Conservation (phyloP, 1,140 invertebrate species). For the Palaemon carinicauda region DNA sequence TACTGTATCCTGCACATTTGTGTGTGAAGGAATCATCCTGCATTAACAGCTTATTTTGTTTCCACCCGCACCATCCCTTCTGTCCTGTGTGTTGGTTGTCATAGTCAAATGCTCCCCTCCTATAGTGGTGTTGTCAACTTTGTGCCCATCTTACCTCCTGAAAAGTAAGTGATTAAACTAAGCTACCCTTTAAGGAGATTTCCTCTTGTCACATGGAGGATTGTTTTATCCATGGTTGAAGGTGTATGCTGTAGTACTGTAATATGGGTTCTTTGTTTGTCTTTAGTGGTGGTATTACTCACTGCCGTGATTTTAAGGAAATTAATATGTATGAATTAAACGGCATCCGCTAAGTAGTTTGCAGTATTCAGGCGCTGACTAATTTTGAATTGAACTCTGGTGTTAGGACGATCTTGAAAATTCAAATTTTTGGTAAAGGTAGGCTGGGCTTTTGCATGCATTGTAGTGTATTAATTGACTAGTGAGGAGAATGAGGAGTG, state of each 20-base stretch:
- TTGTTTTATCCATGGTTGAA: not conserved
- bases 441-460: too few species aligned
- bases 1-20: not conserved
- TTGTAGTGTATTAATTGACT: too few species aligned
- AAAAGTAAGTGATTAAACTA: conserved; percentile 49
- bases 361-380: too few species aligned
- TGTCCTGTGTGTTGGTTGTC: conserved; percentile 44
- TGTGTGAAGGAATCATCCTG: conserved; percentile 20
- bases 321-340: too few species aligned
- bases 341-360: not conserved
- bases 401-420: too few species aligned
- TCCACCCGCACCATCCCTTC: conserved; percentile 18
- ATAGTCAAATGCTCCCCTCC: conserved; percentile 43
- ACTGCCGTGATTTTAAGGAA: not conserved
- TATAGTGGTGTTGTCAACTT: conserved; percentile 54
- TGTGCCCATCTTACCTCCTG: conserved; percentile 50
- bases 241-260: not conserved
- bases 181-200: not conserved
- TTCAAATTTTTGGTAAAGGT: too few species aligned
- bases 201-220: not conserved
- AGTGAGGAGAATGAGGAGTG: too few species aligned
- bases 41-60: conserved; percentile 45
- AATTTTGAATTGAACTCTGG: too few species aligned
- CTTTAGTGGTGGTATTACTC: not conserved
- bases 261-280: not conserved